Percentiles rank a stretch among this genome's conserved stretches.
Conservation (phyloP, 2,888 invertebrate genomes). For the Cheilosia grossa region DNA sequence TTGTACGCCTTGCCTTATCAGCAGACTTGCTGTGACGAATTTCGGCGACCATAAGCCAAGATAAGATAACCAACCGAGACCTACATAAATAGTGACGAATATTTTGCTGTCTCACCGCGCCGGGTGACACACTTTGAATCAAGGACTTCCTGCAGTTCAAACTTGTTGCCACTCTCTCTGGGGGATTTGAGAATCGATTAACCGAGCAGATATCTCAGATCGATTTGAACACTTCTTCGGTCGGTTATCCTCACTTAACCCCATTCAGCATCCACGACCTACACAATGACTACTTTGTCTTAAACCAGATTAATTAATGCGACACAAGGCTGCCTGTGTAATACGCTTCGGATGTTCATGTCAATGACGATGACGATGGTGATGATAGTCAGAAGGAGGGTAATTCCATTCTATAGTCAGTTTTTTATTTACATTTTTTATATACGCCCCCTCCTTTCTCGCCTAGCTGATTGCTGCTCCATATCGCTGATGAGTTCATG, state of each 20-base stretch:
- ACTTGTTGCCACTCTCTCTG: neutral
- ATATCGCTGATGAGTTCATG: constrained; percentile 30
- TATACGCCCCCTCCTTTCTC: constrained; percentile 12
- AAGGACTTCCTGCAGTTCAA: neutral
- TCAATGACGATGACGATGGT: constrained; percentile 54
- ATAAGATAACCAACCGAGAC: neutral
- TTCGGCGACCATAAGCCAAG: neutral
- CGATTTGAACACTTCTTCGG: constrained; percentile 32
- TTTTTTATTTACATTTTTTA: constrained; percentile 4
- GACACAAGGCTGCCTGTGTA: constrained; percentile 39
- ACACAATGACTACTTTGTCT: neutral
- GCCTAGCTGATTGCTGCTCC: constrained; percentile 15
- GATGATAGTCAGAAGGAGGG: constrained; percentile 35
- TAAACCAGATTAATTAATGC: constrained; percentile 43
- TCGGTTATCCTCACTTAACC: constrained; percentile 36
- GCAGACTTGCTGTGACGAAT: neutral
- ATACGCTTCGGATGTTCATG: constrained; percentile 59
- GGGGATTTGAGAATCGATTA: constrained; percentile 10
- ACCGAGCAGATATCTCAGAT: constrained; percentile 22
- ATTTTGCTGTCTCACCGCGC: neutral
- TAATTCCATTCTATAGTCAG: constrained; percentile 44
- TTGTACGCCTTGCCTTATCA: neutral
- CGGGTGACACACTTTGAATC: neutral
- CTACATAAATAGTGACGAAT: neutral
- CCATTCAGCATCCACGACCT: neutral